Evolutionary conservation across 2,888 invertebrate genomes (phyloP).

Genomic region (Metalampra italica): DNA sequence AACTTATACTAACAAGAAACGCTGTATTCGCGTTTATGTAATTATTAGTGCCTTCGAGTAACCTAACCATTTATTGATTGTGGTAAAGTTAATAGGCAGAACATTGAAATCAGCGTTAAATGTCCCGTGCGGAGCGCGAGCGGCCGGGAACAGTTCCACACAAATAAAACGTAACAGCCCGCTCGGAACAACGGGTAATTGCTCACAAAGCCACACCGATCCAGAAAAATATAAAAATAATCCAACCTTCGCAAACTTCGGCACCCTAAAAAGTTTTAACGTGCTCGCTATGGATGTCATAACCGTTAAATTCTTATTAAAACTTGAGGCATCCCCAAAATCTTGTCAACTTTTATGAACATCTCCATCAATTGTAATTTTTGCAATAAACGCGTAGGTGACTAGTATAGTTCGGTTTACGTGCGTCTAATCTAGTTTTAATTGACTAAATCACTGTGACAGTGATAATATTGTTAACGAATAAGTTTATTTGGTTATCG

Average conservation of each 20-base stretch:
- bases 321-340: too few species aligned
- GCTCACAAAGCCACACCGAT: conserved; percentile 24
- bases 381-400: not conserved
- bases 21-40: not conserved
- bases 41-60: too few species aligned
- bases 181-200: conserved; percentile 27
- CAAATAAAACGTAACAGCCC: conserved; percentile 30
- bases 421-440: too few species aligned
- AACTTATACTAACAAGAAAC: too few species aligned
- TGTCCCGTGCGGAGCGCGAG: not conserved
- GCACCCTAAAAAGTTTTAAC: too few species aligned
- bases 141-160: conserved; percentile 5
- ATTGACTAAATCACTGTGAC: too few species aligned
- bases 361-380: too few species aligned
- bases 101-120: not conserved
- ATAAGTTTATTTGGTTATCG: too few species aligned
- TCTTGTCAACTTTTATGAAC: too few species aligned
- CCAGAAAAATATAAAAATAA: conserved; percentile 11
- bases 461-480: too few species aligned
- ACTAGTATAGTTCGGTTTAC: not conserved
- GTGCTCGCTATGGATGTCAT: too few species aligned
- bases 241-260: not conserved
- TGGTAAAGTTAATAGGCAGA: not conserved
- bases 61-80: conserved; percentile 7
- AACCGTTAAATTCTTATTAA: too few species aligned